Conservation (phyloP, 2,888 invertebrate species). For the Erannis defoliaria region DNA sequence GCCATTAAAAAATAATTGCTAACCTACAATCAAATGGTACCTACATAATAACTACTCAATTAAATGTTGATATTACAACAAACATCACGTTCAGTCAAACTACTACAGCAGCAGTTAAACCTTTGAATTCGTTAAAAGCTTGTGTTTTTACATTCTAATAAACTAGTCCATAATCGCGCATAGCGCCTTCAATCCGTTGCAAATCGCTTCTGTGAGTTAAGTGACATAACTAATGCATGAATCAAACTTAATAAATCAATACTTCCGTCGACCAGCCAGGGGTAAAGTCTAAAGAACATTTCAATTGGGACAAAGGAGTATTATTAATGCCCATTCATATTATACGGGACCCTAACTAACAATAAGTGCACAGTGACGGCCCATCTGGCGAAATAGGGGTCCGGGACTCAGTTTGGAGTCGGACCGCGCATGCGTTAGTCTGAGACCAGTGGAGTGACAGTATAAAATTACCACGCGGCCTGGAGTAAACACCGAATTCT, state of each 20-base stretch:
- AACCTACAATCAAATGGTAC: no score
- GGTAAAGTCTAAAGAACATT: constrained; percentile 21
- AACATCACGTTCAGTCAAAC: no score
- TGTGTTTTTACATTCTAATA: no score
- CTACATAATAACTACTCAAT: no score
- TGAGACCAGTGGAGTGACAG: constrained; percentile 29
- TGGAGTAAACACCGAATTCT: constrained; percentile 37
- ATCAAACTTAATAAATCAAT: constrained; percentile 32
- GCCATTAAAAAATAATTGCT: no score
- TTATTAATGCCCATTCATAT: constrained; percentile 2
- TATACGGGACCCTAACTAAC: constrained; percentile 38
- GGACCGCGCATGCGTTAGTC: constrained; percentile 43
- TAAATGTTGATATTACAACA: no score
- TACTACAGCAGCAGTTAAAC: background rate
- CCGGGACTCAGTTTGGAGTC: constrained; percentile 34
- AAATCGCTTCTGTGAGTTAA: background rate
- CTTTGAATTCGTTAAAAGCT: no score
- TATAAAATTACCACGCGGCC: constrained; percentile 38
- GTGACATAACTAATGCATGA: constrained; percentile 31
- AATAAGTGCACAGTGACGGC: constrained; percentile 11
- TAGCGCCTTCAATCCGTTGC: background rate
- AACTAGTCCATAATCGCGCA: no score
- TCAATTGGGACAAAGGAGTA: constrained; percentile 17
- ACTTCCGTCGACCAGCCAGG: constrained; percentile 20
- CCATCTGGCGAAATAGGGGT: constrained; percentile 40